phyloP scores from a whole-genome alignment of 2,113 vertebrate genomes.

The Ctenomys sociabilis region DNA sequence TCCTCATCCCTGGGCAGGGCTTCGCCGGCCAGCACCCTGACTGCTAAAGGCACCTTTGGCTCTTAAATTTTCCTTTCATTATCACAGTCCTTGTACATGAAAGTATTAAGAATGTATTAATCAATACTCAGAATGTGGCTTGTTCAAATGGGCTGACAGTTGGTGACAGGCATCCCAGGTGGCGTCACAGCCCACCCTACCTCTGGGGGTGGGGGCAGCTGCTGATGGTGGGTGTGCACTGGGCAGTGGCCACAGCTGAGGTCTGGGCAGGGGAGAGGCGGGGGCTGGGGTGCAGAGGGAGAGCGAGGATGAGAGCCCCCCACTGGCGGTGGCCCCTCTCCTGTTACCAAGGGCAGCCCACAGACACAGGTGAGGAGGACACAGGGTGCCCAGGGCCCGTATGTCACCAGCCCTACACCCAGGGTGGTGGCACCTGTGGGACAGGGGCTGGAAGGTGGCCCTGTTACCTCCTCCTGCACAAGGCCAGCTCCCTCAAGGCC shows the following conservation, averaged over 20 bases:
- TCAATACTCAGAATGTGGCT: neutral
- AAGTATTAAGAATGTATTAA: accelerated
- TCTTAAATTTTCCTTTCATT: too few species aligned
- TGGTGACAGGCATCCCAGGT: neutral
- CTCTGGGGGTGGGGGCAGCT: neutral
- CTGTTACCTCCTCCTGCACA: neutral
- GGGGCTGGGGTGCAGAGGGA: neutral
- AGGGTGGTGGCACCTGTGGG: neutral
- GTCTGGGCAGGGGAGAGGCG: too few species aligned
- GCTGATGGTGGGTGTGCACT: neutral
- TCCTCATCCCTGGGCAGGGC: accelerated
- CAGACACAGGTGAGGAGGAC: neutral
- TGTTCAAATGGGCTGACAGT: accelerated
- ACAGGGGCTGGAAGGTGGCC: neutral
- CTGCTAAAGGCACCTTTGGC: accelerated
- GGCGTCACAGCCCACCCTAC: neutral
- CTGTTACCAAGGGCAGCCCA: neutral
- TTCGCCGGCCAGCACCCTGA: accelerated
- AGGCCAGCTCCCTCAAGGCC: neutral
- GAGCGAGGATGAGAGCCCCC: neutral
- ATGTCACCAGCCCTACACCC: neutral
- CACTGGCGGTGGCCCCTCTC: neutral
- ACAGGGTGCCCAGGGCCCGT: neutral
- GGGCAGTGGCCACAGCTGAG: neutral
- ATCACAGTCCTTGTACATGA: accelerated